phyloP scores from a whole-genome alignment of 2,797 vertebrate genomes.

The Channallabes apus region DNA sequence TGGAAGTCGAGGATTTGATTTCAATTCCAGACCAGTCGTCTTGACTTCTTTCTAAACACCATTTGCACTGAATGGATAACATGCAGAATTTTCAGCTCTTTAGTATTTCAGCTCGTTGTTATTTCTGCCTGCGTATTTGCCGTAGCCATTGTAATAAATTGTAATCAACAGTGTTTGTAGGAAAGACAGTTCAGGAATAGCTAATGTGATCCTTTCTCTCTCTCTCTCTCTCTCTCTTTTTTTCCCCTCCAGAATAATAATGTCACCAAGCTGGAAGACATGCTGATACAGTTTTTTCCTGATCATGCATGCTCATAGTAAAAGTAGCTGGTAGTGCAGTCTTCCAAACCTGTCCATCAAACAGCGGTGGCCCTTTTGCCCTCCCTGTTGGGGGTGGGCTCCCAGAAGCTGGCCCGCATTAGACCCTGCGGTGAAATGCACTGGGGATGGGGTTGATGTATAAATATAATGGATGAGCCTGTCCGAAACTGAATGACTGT shows the following conservation, averaged over 20 bases:
- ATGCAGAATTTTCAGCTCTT: constrained; percentile 24
- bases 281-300: constrained; percentile 40
- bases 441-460: constrained; percentile 54
- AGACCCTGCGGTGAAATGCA: constrained; percentile 45
- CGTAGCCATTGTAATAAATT: constrained; percentile 43
- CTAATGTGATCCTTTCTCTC: constrained; percentile 6
- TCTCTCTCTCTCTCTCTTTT: background rate
- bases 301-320: constrained; percentile 40
- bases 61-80: constrained; percentile 40
- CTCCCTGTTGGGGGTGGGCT: constrained; percentile 44
- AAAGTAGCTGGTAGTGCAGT: constrained; percentile 23
- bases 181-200: constrained; percentile 28
- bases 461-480: constrained; percentile 58
- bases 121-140: constrained; percentile 24
- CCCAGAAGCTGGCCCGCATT: constrained; percentile 42
- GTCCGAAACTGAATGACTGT: constrained; percentile 52
- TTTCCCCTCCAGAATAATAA: constrained; percentile 29
- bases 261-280: constrained; percentile 40
- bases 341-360: constrained; percentile 48
- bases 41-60: constrained; percentile 20
- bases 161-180: constrained; percentile 44
- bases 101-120: constrained; percentile 8
- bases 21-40: constrained; percentile 1
- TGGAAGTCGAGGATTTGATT: constrained; percentile 34
- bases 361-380: constrained; percentile 46